A percentile compares a stretch with the other conserved stretches of the same genome.
Evolutionary conservation across 2,888 invertebrate species (phyloP).

Genomic region (Deroplatys truncata): DNA sequence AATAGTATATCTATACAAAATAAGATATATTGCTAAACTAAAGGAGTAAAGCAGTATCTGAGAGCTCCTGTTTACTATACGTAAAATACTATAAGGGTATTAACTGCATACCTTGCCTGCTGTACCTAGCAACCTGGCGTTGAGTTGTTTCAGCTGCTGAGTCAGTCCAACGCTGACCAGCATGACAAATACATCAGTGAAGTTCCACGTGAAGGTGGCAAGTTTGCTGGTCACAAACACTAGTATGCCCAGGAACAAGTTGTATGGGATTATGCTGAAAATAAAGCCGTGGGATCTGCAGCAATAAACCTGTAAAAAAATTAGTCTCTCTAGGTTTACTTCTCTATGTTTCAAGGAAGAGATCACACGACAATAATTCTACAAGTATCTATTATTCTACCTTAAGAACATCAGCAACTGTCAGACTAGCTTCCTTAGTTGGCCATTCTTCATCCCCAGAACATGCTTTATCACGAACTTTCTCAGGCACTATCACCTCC

Average conservation of each 20-base stretch:
- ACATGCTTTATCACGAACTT: background rate
- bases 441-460: conserved; percentile 5
- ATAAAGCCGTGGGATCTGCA: conserved; percentile 40
- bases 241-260: conserved; percentile 43
- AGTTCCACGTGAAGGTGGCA: conserved; percentile 32
- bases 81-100: too few relatives aligned
- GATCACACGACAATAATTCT: conserved; percentile 34
- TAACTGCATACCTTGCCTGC: conserved; percentile 8
- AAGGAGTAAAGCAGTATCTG: too few relatives aligned
- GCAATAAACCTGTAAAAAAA: conserved; percentile 37
- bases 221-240: conserved; percentile 21
- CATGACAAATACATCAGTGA: conserved; percentile 29
- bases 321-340: background rate
- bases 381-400: background rate
- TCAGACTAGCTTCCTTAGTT: background rate
- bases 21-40: too few relatives aligned
- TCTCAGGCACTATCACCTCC: conserved; percentile 8
- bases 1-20: too few relatives aligned
- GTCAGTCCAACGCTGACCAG: conserved; percentile 26
- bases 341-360: background rate
- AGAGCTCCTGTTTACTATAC: too few relatives aligned
- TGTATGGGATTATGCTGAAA: conserved; percentile 37
- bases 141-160: conserved; percentile 27
- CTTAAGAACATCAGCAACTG: background rate
- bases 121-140: conserved; percentile 4